A percentile compares a stretch with the other conserved stretches of the same genome.
phyloP scores from a whole-genome alignment of 2,113 vertebrate genomes.

The Tringa solitaria region DNA sequence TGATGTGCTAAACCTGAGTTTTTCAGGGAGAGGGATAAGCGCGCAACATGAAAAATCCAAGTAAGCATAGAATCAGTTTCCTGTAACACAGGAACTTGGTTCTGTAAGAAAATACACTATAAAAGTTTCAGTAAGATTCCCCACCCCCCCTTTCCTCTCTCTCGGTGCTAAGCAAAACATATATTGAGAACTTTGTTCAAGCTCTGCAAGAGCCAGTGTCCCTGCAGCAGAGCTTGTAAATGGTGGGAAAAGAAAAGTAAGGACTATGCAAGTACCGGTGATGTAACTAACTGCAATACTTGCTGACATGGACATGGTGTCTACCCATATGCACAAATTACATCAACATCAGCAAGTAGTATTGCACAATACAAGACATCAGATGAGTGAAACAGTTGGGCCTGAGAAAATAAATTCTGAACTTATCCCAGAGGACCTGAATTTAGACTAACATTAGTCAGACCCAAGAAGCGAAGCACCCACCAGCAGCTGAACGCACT shows the following conservation, averaged over 20 bases:
- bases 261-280: background rate
- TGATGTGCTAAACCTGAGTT: background rate
- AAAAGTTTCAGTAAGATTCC: background rate
- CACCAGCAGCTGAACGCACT: background rate
- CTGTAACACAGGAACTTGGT: background rate
- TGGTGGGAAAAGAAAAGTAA: background rate
- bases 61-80: background rate
- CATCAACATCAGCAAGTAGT: background rate
- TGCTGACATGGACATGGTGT: rapidly evolving
- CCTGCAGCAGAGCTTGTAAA: background rate
- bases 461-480: background rate
- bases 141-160: background rate
- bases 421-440: background rate
- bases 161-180: background rate
- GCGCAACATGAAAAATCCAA: background rate
- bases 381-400: background rate
- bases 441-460: background rate
- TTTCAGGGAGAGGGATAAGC: background rate
- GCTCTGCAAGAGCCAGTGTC: background rate
- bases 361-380: background rate
- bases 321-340: background rate
- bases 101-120: background rate
- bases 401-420: background rate
- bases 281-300: background rate
- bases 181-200: background rate